Percentiles rank a stretch among this genome's conserved stretches.
These are phyloP conservation scores for Neolamprologus modestus DNA, from an alignment of 2,113 vertebrate species.

Conservation along the genomic window DNA sequence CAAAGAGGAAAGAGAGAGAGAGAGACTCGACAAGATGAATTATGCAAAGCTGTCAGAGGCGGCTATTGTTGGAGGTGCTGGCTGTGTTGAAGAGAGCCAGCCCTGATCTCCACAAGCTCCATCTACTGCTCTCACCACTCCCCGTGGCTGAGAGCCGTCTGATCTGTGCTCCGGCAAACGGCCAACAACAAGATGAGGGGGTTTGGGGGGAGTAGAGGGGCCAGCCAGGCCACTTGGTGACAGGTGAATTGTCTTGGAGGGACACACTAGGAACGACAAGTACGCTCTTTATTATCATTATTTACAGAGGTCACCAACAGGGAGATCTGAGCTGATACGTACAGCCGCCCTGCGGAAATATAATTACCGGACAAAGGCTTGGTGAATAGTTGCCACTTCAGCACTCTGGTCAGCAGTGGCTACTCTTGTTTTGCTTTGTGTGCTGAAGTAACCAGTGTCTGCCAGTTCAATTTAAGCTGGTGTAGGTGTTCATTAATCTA, in stretches of 20 bases:
- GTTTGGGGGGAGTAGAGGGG: not conserved
- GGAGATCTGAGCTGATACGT: constrained; percentile 70
- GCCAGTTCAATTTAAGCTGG: not conserved
- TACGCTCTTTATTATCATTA: constrained; percentile 55
- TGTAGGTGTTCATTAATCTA: not conserved
- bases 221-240: constrained; percentile 7
- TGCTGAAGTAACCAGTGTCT: constrained; percentile 39
- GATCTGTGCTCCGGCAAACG: constrained; percentile 56
- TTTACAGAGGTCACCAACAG: constrained; percentile 66
- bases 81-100: constrained; percentile 60
- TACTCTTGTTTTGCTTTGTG: constrained; percentile 46
- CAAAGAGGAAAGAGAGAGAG: constrained; percentile 33
- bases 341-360: constrained; percentile 58
- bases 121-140: constrained; percentile 67
- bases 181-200: constrained; percentile 42
- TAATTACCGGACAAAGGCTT: constrained; percentile 71
- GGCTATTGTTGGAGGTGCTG: constrained; percentile 75
- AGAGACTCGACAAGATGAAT: constrained; percentile 76
- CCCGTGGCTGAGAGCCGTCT: constrained; percentile 47
- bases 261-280: constrained; percentile 26
- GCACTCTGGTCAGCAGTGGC: constrained; percentile 52
- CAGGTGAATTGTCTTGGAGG: constrained; percentile 59
- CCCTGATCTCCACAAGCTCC: constrained; percentile 49
- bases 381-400: constrained; percentile 67
- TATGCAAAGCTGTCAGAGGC: constrained; percentile 86